Evolutionary conservation across 2,113 vertebrate species (phyloP).

Genomic region (Laterallus jamaicensis): DNA sequence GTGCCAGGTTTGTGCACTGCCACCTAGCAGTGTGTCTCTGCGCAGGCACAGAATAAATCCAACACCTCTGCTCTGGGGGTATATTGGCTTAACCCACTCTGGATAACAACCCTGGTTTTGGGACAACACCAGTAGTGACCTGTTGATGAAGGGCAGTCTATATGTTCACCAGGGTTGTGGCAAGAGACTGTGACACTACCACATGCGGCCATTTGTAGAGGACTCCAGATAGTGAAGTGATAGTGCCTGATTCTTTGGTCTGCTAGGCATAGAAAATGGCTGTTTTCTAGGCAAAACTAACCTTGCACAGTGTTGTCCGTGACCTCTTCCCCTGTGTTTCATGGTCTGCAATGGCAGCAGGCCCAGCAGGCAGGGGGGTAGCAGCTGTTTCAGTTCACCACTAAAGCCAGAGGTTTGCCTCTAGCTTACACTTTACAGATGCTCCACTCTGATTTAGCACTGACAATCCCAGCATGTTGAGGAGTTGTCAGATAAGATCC

Average conservation of each 20-base stretch:
- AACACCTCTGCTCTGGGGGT: too few species aligned
- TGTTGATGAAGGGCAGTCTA: background rate
- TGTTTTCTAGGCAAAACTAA: background rate
- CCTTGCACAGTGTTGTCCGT: background rate
- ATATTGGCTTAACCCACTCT: too few species aligned
- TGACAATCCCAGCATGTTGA: background rate
- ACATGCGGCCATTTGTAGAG: background rate
- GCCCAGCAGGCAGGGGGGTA: background rate
- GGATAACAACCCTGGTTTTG: too few species aligned
- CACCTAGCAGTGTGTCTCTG: too few species aligned
- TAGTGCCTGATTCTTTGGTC: background rate
- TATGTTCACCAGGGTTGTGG: fast-evolving
- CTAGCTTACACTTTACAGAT: background rate
- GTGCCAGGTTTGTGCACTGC: too few species aligned
- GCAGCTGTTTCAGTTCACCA: background rate
- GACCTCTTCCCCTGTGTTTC: background rate
- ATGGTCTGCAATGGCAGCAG: background rate
- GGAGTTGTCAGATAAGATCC: background rate
- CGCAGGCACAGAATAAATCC: too few species aligned
- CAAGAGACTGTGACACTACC: background rate
- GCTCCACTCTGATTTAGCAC: background rate
- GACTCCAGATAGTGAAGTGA: background rate
- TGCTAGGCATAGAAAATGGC: background rate
- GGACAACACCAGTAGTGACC: background rate
- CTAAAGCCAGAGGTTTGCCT: background rate